Percentiles rank a stretch among this genome's conserved stretches.
Conservation (phyloP, 2,797 vertebrate species). For the Hydrocynus forskahlii region DNA sequence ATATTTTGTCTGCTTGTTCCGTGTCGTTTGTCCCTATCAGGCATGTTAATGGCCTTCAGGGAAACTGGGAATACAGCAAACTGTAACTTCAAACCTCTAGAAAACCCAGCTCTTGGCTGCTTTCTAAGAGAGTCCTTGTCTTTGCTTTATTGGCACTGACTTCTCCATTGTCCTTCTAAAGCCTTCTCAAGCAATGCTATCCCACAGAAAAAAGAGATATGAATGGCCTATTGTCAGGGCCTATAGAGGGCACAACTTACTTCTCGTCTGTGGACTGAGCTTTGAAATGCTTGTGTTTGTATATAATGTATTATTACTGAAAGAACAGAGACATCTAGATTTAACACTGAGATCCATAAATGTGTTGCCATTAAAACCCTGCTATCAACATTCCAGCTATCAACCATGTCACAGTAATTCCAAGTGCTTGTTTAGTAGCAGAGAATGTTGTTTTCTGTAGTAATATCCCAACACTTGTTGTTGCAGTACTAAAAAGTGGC, state of each 20-base stretch:
- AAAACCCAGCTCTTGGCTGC: constrained; percentile 17
- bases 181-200: constrained; percentile 38
- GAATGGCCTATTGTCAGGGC: constrained; percentile 38
- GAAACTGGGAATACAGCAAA: background rate
- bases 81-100: constrained; percentile 15
- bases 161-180: constrained; percentile 42
- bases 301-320: background rate
- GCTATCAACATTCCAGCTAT: too few relatives aligned
- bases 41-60: background rate
- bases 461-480: too few relatives aligned
- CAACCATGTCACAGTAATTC: too few relatives aligned
- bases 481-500: too few relatives aligned
- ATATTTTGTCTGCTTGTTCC: background rate
- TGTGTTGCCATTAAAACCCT: too few relatives aligned
- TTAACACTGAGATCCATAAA: background rate
- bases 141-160: constrained; percentile 31
- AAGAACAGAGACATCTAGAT: background rate
- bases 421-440: too few relatives aligned
- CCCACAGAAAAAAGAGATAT: constrained; percentile 9
- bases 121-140: constrained; percentile 18
- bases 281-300: constrained; percentile 1
- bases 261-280: constrained; percentile 7
- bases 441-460: too few relatives aligned
- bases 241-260: constrained; percentile 13
- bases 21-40: background rate